Conservation (phyloP, 2,113 vertebrate species). For the Eleginops maclovinus region DNA sequence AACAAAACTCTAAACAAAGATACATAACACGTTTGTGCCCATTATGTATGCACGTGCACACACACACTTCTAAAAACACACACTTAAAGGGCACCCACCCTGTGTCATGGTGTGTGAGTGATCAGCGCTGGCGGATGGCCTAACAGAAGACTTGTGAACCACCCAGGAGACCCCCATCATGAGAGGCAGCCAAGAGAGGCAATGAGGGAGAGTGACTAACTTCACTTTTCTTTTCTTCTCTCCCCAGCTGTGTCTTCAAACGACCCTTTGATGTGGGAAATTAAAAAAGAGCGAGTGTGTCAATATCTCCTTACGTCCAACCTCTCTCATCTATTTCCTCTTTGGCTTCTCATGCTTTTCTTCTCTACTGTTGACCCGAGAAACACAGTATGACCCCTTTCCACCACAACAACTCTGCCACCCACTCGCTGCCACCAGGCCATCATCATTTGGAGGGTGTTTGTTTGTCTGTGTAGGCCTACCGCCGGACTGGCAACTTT, state of each 20-base stretch:
- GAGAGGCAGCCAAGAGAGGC: constrained; percentile 69
- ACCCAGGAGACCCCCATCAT: constrained; percentile 86
- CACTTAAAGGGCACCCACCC: constrained; percentile 62
- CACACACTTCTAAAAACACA: constrained; percentile 31
- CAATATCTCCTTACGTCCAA: constrained; percentile 84
- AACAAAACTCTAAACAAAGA: constrained; percentile 70
- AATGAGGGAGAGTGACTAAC: constrained; percentile 87
- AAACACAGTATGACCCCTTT: constrained; percentile 74
- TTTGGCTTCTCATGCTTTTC: constrained; percentile 62
- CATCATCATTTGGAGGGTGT: constrained; percentile 60
- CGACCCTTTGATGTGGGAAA: constrained; percentile 87
- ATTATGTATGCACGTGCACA: constrained; percentile 42
- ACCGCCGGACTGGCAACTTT: constrained; percentile 66
- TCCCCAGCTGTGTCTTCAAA: constrained; percentile 90
- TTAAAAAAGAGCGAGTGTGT: constrained; percentile 86
- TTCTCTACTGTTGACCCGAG: constrained; percentile 74
- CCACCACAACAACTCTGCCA: constrained; percentile 66
- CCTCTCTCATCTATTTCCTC: constrained; percentile 84
- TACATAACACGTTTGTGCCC: constrained; percentile 27
- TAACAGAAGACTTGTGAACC: constrained; percentile 73
- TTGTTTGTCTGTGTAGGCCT: constrained; percentile 76
- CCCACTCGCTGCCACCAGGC: constrained; percentile 67
- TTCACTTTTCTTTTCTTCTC: constrained; percentile 89
- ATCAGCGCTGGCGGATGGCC: constrained; percentile 61
- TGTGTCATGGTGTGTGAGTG: constrained; percentile 59